These are phyloP conservation scores for Acanthosepion lycidas DNA, from an alignment of 2,888 invertebrate species.

Conservation along the genomic window DNA sequence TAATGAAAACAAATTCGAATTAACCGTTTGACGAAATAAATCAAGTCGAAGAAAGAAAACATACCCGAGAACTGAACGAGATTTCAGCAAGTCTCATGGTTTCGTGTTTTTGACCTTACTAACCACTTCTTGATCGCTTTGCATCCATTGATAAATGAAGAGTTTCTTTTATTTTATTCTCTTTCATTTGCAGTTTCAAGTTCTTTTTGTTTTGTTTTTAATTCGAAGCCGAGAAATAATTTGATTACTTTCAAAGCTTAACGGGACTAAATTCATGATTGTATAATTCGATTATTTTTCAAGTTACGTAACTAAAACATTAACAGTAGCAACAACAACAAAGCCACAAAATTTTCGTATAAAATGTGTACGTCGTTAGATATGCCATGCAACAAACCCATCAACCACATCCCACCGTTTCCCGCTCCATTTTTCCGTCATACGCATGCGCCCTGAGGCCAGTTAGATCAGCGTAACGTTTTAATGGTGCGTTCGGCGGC, in stretches of 20 bases:
- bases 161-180: not conserved
- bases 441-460: not conserved
- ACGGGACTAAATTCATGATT: not conserved
- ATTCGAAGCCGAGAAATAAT: not conserved
- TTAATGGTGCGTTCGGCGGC: conserved; percentile 17
- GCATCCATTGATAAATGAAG: not conserved
- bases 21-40: not conserved
- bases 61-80: not conserved
- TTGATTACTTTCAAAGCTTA: not conserved
- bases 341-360: not conserved
- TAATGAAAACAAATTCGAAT: too few relatives aligned
- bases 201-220: not conserved
- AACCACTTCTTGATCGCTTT: not conserved
- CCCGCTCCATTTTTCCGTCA: not conserved
- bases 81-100: not conserved
- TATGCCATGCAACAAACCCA: not conserved
- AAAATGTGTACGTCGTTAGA: not conserved
- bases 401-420: not conserved
- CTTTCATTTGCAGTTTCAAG: not conserved
- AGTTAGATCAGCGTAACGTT: conserved; percentile 33
- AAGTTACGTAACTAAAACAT: not conserved
- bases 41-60: not conserved
- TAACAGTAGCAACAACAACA: not conserved
- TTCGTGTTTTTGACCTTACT: not conserved
- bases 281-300: not conserved